Conservation (phyloP, 23 tunicate species). For the Halocynthia aurantium region DNA sequence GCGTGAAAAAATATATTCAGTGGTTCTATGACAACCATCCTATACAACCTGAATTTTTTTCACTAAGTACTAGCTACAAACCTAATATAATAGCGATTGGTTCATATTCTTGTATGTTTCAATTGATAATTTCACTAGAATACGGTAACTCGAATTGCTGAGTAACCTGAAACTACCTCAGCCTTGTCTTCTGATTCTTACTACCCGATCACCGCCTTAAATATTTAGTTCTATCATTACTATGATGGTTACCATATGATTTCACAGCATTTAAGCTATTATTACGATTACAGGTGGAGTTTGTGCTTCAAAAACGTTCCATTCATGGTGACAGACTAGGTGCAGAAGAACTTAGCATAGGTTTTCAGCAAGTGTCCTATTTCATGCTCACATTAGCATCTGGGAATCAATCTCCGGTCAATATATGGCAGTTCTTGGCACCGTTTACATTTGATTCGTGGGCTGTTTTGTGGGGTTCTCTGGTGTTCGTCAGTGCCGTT, state of each 20-base stretch:
- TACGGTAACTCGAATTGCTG: too few species aligned
- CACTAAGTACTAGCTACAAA: too few species aligned
- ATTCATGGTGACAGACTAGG: conserved; percentile 53
- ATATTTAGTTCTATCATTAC: too few species aligned
- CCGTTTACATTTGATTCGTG: conserved; percentile 55
- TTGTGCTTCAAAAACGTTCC: conserved; percentile 36
- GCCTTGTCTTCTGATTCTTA: too few species aligned
- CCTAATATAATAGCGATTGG: too few species aligned
- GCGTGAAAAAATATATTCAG: neutral
- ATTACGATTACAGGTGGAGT: conserved; percentile 30
- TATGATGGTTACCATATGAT: too few species aligned
- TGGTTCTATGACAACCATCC: neutral
- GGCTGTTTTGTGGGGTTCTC: conserved; percentile 41
- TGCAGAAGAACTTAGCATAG: conserved; percentile 32
- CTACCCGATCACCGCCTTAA: too few species aligned
- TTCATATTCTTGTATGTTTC: too few species aligned
- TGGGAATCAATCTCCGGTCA: conserved; percentile 47
- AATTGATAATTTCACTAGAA: too few species aligned
- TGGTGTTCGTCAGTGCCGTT: conserved; percentile 25
- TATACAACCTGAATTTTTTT: too few species aligned
- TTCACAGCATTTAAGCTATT: too few species aligned
- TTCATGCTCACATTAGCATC: conserved; percentile 55
- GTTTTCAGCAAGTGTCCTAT: conserved; percentile 51
- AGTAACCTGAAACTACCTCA: too few species aligned
- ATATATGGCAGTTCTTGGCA: conserved; percentile 56